These are phyloP conservation scores for Tupaia chinensis DNA, from an alignment of 2,113 vertebrate genomes.

Conservation along the genomic window DNA sequence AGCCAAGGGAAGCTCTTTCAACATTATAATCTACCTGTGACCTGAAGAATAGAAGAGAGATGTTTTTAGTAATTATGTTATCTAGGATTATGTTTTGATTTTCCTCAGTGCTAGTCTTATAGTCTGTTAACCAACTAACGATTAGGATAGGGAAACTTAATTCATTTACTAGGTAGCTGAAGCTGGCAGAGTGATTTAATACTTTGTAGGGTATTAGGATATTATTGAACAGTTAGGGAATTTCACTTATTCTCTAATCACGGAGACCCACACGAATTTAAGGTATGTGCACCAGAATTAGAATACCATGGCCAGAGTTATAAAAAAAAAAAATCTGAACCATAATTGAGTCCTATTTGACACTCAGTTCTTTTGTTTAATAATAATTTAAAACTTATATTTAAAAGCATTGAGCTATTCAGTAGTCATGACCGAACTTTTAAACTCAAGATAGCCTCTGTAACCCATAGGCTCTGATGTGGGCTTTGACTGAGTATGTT, in stretches of 20 bases:
- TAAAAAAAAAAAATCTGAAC: slow-evolving; percentile 2
- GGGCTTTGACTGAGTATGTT: not conserved
- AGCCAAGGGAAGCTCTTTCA: not conserved
- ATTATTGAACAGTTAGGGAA: not conserved
- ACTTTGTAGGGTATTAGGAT: not conserved
- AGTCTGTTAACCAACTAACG: not conserved
- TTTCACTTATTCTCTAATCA: not conserved
- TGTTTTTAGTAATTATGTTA: not conserved
- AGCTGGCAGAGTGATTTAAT: not conserved
- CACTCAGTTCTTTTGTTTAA: not conserved
- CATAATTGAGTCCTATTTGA: slow-evolving; percentile 15
- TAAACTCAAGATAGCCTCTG: not conserved
- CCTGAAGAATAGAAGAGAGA: not conserved
- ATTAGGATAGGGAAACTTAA: not conserved
- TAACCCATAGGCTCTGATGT: not conserved
- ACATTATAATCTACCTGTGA: not conserved
- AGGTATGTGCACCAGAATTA: not conserved
- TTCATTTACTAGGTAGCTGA: not conserved
- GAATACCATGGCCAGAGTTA: not conserved
- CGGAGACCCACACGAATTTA: not conserved
- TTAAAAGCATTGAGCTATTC: slow-evolving; percentile 32
- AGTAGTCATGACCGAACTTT: not conserved
- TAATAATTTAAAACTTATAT: not conserved
- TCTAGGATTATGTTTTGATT: not conserved
- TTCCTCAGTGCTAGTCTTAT: not conserved